Conservation (phyloP, 2,888 invertebrate genomes). For the Diadegma fenestrale region DNA sequence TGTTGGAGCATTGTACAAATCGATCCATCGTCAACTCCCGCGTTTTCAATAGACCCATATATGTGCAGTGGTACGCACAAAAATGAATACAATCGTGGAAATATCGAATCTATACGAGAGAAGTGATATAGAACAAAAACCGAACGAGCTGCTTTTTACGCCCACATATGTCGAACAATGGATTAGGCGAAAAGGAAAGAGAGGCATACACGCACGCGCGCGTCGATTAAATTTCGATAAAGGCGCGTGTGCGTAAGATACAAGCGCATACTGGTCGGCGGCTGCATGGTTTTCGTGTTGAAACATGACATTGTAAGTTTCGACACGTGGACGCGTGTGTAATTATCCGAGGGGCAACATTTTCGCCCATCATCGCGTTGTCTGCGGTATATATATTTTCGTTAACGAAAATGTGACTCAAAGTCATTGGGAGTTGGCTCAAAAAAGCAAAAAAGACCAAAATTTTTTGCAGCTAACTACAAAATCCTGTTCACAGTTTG, state of each 20-base stretch:
- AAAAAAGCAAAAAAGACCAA: neutral
- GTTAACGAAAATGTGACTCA: neutral
- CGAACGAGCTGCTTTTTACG: slow-evolving; percentile 22
- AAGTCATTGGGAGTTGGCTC: neutral
- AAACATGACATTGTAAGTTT: slow-evolving; percentile 25
- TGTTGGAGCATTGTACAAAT: slow-evolving; percentile 19
- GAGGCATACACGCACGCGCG: neutral
- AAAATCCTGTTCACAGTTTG: neutral
- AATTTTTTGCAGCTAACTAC: neutral
- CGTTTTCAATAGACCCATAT: slow-evolving; percentile 63
- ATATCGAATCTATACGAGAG: slow-evolving; percentile 2
- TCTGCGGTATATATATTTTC: neutral
- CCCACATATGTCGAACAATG: slow-evolving; percentile 56
- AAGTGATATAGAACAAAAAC: slow-evolving; percentile 53
- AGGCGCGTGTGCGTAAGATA: slow-evolving; percentile 27
- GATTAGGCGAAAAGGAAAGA: neutral
- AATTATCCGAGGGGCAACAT: neutral
- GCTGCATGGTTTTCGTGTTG: neutral
- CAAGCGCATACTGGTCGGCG: slow-evolving; percentile 15
- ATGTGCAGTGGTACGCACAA: neutral
- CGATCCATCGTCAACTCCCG: slow-evolving; percentile 51
- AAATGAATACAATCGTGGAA: slow-evolving; percentile 25
- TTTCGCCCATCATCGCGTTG: neutral
- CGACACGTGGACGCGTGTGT: neutral
- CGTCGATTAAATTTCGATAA: slow-evolving; percentile 59